phyloP scores from a whole-genome alignment of 2,888 invertebrate genomes.

The Lochmaea capreae region DNA sequence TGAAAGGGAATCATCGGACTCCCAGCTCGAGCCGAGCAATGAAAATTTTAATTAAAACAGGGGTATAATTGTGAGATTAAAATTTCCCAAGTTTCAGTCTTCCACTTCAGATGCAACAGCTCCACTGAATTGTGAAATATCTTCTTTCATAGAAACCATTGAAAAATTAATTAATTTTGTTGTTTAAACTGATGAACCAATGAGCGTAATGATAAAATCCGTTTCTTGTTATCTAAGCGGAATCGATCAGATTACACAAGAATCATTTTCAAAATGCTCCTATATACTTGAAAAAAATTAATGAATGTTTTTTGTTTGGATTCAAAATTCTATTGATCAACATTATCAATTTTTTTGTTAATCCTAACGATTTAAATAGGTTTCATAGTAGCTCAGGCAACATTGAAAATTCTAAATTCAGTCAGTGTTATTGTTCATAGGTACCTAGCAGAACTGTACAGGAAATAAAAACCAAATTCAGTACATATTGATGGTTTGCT shows the following conservation, averaged over 20 bases:
- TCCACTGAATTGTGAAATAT: conserved; percentile 33
- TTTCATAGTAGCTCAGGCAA: too few relatives aligned
- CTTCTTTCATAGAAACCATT: conserved; percentile 31
- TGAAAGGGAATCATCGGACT: conserved; percentile 15
- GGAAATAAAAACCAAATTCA: too few relatives aligned
- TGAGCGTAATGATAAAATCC: conserved; percentile 3
- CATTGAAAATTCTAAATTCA: too few relatives aligned
- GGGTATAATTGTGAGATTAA: conserved; percentile 33
- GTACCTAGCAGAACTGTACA: too few relatives aligned
- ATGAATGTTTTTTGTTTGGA: not conserved
- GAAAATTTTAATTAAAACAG: conserved; percentile 32
- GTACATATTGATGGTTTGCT: too few relatives aligned
- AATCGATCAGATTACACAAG: not conserved
- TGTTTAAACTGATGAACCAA: conserved; percentile 23
- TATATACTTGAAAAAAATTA: not conserved
- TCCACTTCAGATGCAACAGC: conserved; percentile 27
- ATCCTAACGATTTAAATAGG: not conserved
- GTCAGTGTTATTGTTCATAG: too few relatives aligned
- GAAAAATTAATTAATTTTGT: conserved; percentile 40
- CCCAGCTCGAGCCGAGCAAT: conserved; percentile 7
- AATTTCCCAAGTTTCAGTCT: conserved; percentile 31
- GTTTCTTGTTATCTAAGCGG: not conserved
- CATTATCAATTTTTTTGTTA: not conserved
- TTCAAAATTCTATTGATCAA: too few relatives aligned
- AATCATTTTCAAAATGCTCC: not conserved